Evolutionary conservation across 2,888 invertebrate genomes (phyloP).

Genomic region (Galerucella nymphaeae): DNA sequence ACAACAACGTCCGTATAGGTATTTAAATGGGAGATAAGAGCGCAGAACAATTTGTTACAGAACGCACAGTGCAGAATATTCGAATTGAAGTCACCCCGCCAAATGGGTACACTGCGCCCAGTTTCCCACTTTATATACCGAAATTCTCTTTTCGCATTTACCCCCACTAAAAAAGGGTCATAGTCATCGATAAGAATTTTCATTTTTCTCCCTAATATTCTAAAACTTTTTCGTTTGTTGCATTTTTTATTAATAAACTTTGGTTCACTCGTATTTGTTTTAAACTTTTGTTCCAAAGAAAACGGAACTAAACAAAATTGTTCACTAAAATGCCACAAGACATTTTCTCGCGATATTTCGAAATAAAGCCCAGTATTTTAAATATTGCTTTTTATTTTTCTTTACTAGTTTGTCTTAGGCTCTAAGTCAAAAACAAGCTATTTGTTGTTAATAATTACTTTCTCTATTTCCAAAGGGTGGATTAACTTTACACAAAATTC

Average conservation of each 20-base stretch:
- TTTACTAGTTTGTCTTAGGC: too few relatives aligned
- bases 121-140: conserved; percentile 31
- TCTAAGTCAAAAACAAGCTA: too few relatives aligned
- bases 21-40: conserved; percentile 16
- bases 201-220: background rate
- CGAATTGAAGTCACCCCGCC: conserved; percentile 30
- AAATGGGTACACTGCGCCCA: conserved; percentile 26
- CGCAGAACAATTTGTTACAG: conserved; percentile 8
- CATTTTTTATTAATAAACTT: background rate
- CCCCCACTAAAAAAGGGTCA: conserved; percentile 25
- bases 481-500: too few relatives aligned
- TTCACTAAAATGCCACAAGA: too few relatives aligned
- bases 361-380: too few relatives aligned
- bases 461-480: too few relatives aligned
- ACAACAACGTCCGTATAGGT: conserved; percentile 24
- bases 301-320: too few relatives aligned
- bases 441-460: too few relatives aligned
- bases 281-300: background rate
- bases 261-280: background rate
- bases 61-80: conserved; percentile 27
- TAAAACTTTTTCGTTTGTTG: background rate
- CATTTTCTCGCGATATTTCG: too few relatives aligned
- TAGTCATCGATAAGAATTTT: conserved; percentile 3
- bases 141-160: conserved; percentile 29
- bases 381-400: too few relatives aligned